Evolutionary conservation across 2,888 invertebrate species (phyloP).

Genomic region (Callyntrura sp.): DNA sequence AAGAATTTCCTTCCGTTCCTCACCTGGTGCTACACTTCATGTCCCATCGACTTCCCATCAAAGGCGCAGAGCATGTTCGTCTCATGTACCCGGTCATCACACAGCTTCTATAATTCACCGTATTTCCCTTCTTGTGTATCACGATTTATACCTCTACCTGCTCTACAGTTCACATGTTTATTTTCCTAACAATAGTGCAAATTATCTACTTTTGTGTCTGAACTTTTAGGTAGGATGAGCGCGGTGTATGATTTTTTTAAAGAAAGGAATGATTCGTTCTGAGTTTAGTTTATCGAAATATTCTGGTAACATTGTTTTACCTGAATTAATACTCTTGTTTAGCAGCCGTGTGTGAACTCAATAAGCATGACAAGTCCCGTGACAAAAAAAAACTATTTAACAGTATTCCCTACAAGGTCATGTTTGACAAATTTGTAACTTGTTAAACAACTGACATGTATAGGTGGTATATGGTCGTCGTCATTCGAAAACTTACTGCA

Average conservation of each 20-base stretch:
- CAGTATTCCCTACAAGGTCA: background rate
- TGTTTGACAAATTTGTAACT: background rate
- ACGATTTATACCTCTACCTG: background rate
- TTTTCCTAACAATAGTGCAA: slow-evolving; percentile 17
- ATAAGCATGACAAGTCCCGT: background rate
- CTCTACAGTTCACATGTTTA: background rate
- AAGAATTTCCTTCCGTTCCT: slow-evolving; percentile 97
- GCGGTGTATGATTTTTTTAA: background rate
- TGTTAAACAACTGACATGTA: background rate
- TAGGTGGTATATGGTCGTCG: background rate
- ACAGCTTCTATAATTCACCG: slow-evolving; percentile 89
- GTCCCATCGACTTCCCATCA: slow-evolving; percentile 95
- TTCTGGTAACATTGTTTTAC: background rate
- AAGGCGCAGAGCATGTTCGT: slow-evolving; percentile 98
- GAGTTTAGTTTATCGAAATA: background rate
- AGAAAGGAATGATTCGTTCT: background rate
- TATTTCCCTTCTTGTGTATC: slow-evolving; percentile 33
- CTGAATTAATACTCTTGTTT: background rate
- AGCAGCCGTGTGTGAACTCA: background rate
- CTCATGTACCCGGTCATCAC: slow-evolving; percentile 96
- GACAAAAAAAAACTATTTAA: background rate
- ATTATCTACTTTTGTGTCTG: background rate
- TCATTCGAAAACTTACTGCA: background rate
- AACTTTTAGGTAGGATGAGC: background rate
- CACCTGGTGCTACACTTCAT: slow-evolving; percentile 98